Evolutionary conservation across 2,888 invertebrate species (phyloP).

Genomic region (Ophioninae sp.): DNA sequence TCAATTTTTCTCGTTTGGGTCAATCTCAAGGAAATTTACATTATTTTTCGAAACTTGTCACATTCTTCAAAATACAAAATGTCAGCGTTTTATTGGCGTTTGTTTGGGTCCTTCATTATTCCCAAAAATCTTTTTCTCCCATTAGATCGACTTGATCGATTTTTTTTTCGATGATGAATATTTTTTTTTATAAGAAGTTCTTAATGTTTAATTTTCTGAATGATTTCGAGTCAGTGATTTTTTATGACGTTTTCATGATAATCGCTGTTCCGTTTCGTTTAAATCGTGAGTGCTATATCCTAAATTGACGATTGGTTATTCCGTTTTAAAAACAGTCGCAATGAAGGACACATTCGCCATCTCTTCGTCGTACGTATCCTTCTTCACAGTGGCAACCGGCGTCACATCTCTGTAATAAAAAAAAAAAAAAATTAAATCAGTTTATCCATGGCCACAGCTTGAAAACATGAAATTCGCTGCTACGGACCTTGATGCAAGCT

Average conservation of each 20-base stretch:
- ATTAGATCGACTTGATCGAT: background rate
- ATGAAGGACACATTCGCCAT: constrained; percentile 4
- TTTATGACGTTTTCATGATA: background rate
- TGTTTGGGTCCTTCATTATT: background rate
- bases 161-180: background rate
- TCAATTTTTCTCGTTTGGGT: background rate
- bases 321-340: background rate
- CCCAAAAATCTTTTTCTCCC: background rate
- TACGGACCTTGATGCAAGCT: constrained; percentile 24
- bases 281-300: background rate
- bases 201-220: background rate
- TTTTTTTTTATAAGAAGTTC: too few species aligned
- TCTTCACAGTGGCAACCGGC: constrained; percentile 2
- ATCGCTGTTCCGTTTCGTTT: background rate
- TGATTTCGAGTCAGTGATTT: background rate
- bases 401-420: constrained; percentile 13
- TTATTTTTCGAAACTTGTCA: background rate
- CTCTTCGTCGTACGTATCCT: background rate
- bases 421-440: background rate
- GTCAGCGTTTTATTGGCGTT: background rate
- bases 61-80: background rate
- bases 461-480: background rate
- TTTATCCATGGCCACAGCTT: background rate
- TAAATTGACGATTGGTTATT: background rate
- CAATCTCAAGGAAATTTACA: background rate